Evolutionary conservation across 1,140 invertebrate genomes (phyloP), one percentile per base, ranked within the genome.

Genomic region (Dendrolimus punctatus): DNA sequence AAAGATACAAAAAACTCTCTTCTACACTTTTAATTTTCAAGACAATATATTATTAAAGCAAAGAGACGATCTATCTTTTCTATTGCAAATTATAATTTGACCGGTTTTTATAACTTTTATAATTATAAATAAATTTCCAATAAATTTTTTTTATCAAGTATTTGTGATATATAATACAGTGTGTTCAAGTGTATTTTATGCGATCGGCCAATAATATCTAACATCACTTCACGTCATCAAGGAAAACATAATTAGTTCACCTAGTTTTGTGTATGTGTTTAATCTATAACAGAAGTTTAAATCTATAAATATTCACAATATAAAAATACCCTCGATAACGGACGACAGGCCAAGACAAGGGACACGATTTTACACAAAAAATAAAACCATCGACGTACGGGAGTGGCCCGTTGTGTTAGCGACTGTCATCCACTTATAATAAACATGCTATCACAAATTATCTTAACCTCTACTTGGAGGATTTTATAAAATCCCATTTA

Each of bases 301-400:
- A 68, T 64, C 77, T 80, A 80, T 73, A 60, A 76, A 79, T 82
- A 73, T 80, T 79, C 71, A 78, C 68, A 73, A 74, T 75, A 73
- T 62, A 75, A 69, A 73, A 70, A 70, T 67, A 81, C 75, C 78
- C 73, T 74, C 73, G 77, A 62, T 72, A 59, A 53, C 63, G 77
- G 82, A 86, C 82, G 80, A 83, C 83, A 84, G 83, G 83, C 83
- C 83, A 84, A 86, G 83, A 86, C 83, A 77, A 75, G 74, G 80
- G 80, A 73, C 66, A 77, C 70, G 80, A 85, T 82, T 85, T 85
- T 85, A 85, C 82, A 82, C 78, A 83, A 83, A 85, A 85, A 81
- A 83, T 83, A 85, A 85, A 85, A 85, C 82, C 82, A 80, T 55
- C 60, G 59, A 56, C 68, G 82, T 85, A 85, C 83, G 83, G 80